Conservation (phyloP, 2,888 invertebrate genomes). For the Poecilus cupreus region DNA sequence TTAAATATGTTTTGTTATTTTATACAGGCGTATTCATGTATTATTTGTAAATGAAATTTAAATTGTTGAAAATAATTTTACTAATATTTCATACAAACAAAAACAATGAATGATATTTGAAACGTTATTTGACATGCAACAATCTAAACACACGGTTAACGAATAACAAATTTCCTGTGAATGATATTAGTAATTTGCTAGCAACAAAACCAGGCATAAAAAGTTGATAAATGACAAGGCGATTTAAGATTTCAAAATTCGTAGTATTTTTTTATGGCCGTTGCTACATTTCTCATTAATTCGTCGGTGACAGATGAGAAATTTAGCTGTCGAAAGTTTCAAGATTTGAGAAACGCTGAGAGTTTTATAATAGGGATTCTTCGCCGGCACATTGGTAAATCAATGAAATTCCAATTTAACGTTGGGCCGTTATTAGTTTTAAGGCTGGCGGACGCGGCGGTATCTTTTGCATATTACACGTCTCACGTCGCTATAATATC, state of each 20-base stretch:
- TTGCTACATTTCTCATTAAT: constrained; percentile 55
- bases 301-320: constrained; percentile 53
- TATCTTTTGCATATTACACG: constrained; percentile 64
- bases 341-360: constrained; percentile 39
- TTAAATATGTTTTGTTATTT: background rate
- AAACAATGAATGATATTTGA: too few relatives aligned
- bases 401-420: constrained; percentile 69
- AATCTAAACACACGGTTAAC: too few relatives aligned
- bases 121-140: too few relatives aligned
- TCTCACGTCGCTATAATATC: constrained; percentile 49
- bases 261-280: constrained; percentile 46
- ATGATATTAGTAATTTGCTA: background rate
- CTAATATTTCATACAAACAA: too few relatives aligned
- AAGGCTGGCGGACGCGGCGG: constrained; percentile 20
- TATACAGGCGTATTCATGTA: background rate
- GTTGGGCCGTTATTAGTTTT: constrained; percentile 66
- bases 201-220: background rate
- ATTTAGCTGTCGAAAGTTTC: constrained; percentile 58
- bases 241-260: constrained; percentile 24
- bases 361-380: constrained; percentile 66
- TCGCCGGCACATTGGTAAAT: constrained; percentile 66
- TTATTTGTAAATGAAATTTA: too few relatives aligned
- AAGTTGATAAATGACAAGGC: constrained; percentile 1
- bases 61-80: too few relatives aligned
- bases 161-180: too few relatives aligned